Base-by-base conservation (phyloP, 2,797 vertebrate species). In the Yasuhikotakia modesta region DNA sequence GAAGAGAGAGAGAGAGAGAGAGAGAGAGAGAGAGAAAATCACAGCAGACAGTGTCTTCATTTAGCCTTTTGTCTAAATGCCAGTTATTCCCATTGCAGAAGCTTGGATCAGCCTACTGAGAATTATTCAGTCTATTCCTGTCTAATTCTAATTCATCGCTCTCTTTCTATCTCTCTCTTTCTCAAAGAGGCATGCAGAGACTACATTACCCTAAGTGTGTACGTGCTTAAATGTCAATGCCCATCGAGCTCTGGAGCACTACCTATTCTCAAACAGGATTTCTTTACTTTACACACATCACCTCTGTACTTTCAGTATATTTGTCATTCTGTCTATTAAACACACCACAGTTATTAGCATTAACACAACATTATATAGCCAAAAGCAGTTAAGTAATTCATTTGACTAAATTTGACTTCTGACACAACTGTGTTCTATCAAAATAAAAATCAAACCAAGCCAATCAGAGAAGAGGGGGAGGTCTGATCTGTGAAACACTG, bases 51-150 rank as follows among this genome's bases (percentile, higher is more conserved):
- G 64, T 58, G 69, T 81, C 69, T 77, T 81, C 67, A 78, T 71
- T 73, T 81, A 73, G 55, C 71, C 78, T 70, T 73, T 73, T 69
- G 69, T 73, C 48, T 79, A 83, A 83, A 83, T 77, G 81, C 69
- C 78, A 83, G 74, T 27, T 53, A 82, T 82, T 86, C 86, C 90
- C 87, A 88, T 87, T 87, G 82, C 80, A 81, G 80, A 73, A 60
- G 53, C 65, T 72, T 58, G 61, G 63, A 68, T 78, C 10, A 16
- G 63, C 70, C 60, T 77, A 43, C 46, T 12, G 64, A 68, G 69
- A 63, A 57, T 73, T 48, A 63, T 32, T 60, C 74, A 78, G 74
- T 73, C 63, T 68, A 73, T 71, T 78, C 64, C 70, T 52, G 53
- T 70, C 74, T 74, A 61, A 73, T 79, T 79, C 55, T 43, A 72